Percentiles rank a stretch among this genome's conserved stretches.
phyloP scores from a whole-genome alignment of 2,113 vertebrate genomes.

The Bothrops jararaca region DNA sequence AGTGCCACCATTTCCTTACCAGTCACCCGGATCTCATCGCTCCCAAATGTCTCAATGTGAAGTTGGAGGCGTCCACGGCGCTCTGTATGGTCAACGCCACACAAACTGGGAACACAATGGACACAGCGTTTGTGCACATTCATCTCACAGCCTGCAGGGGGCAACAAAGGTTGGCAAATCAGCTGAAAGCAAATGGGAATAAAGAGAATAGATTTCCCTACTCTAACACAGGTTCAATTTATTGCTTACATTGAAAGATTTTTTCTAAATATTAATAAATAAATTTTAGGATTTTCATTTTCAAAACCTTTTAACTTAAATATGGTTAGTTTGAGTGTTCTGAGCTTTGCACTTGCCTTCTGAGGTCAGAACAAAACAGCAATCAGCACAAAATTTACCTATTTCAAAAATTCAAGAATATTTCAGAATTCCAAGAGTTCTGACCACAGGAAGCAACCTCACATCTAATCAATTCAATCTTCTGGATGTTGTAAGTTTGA shows the following conservation, averaged over 20 bases:
- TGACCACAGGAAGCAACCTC: neutral
- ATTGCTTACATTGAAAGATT: neutral
- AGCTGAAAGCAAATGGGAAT: neutral
- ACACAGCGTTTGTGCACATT: constrained; percentile 93
- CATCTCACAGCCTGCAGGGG: constrained; percentile 86
- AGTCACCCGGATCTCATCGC: constrained; percentile 84
- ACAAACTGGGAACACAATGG: constrained; percentile 88
- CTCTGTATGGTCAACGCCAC: constrained; percentile 91
- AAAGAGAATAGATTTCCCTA: neutral
- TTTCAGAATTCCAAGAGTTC: neutral
- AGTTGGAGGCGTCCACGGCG: constrained; percentile 86
- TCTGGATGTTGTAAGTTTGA: neutral
- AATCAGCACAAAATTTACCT: neutral
- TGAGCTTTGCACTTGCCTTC: neutral
- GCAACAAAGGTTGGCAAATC: neutral
- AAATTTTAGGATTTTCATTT: neutral
- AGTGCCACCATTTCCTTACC: constrained; percentile 56
- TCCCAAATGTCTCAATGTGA: constrained; percentile 74
- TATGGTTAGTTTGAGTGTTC: neutral
- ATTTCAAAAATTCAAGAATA: neutral
- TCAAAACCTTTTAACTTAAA: neutral
- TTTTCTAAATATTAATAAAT: neutral
- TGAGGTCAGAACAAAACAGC: neutral
- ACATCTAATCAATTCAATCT: neutral
- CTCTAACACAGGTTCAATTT: neutral